phyloP scores from a whole-genome alignment of 2,888 invertebrate species.

The Dasypogon diadema region DNA sequence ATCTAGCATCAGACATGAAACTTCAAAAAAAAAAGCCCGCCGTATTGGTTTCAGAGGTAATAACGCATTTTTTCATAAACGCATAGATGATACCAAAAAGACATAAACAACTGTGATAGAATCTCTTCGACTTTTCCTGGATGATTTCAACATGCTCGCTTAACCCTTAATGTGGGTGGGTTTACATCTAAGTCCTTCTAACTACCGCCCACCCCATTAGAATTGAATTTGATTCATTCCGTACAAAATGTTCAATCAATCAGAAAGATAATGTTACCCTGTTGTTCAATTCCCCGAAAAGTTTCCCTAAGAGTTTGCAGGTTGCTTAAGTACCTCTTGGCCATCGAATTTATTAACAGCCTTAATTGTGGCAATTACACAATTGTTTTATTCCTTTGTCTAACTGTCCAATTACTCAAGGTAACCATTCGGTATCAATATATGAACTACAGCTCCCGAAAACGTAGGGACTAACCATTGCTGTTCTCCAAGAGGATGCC shows the following conservation, averaged over 20 bases:
- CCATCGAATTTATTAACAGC: neutral
- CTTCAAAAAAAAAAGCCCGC: too few relatives aligned
- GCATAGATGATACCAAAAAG: neutral
- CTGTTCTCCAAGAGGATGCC: neutral
- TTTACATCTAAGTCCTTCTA: neutral
- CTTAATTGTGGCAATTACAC: neutral
- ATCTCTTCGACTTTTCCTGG: neutral
- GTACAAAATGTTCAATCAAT: constrained; percentile 19
- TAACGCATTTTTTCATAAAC: neutral
- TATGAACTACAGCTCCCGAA: too few relatives aligned
- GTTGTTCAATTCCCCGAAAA: constrained; percentile 8
- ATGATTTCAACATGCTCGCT: neutral
- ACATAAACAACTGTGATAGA: neutral
- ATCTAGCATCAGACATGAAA: too few relatives aligned
- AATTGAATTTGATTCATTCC: neutral
- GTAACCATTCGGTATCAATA: neutral
- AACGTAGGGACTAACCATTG: neutral
- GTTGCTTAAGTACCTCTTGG: constrained; percentile 4
- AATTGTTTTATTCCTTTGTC: neutral
- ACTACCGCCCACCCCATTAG: neutral
- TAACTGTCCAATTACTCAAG: constrained; percentile 24
- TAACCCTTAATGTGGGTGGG: neutral
- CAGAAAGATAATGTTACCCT: neutral
- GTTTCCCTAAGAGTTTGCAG: neutral
- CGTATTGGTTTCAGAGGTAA: too few relatives aligned